Evolutionary conservation across 2,888 invertebrate genomes (phyloP).

Genomic region (Crepidodera aurea): DNA sequence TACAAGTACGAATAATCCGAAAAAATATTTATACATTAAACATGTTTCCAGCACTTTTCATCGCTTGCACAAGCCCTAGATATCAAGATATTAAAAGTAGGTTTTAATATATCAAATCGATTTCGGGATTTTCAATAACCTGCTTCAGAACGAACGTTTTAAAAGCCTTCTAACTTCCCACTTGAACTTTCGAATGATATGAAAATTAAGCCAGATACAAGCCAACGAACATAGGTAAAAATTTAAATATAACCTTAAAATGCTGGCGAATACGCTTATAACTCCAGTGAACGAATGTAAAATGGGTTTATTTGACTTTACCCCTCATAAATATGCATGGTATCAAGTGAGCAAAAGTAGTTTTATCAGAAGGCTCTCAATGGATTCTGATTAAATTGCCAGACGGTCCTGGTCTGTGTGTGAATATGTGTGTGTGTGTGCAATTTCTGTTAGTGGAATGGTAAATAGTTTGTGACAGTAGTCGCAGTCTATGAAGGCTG

Average conservation of each 20-base stretch:
- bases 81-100: neutral
- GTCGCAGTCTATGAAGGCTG: too few species aligned
- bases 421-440: slow-evolving; percentile 12
- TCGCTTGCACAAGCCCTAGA: too few species aligned
- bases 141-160: neutral
- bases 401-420: slow-evolving; percentile 25
- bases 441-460: slow-evolving; percentile 15
- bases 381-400: slow-evolving; percentile 38
- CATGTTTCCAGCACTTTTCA: too few species aligned
- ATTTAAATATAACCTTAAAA: slow-evolving; percentile 37
- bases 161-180: slow-evolving; percentile 6
- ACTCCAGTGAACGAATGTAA: slow-evolving; percentile 31
- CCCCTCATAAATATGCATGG: slow-evolving; percentile 39
- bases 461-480: slow-evolving; percentile 21
- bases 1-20: too few species aligned
- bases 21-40: too few species aligned
- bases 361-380: slow-evolving; percentile 39
- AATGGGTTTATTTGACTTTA: slow-evolving; percentile 37
- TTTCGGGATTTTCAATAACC: slow-evolving; percentile 1
- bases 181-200: slow-evolving; percentile 18
- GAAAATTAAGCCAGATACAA: slow-evolving; percentile 5
- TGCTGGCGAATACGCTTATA: slow-evolving; percentile 33
- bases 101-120: neutral
- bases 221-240: slow-evolving; percentile 25
- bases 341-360: slow-evolving; percentile 38